Conservation (phyloP, 1,140 invertebrate species). For the Bombus confusus region DNA sequence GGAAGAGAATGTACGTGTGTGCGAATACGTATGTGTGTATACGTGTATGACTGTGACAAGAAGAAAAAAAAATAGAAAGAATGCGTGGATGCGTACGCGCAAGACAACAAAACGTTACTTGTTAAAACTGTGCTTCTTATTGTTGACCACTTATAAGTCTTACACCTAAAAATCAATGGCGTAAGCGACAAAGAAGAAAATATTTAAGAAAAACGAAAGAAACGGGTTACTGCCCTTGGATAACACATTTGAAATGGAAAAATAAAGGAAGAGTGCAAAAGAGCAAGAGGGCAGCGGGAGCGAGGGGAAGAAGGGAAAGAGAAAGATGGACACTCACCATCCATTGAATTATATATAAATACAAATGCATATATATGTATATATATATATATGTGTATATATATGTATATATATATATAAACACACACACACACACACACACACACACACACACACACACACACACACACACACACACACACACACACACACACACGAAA, state of each 20-base stretch:
- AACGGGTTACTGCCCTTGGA: conserved; percentile 22
- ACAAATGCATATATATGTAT: conserved; percentile 16
- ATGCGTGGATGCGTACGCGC: conserved; percentile 9
- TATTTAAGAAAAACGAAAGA: not conserved
- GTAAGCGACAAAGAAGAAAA: conserved; percentile 11
- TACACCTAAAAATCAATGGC: conserved; percentile 43
- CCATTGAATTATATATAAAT: conserved; percentile 54
- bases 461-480: not conserved
- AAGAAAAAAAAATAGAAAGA: not conserved
- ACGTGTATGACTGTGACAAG: not conserved
- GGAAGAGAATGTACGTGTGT: not conserved
- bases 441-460: conserved; percentile 10
- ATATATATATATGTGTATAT: not conserved
- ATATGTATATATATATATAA: conserved; percentile 16
- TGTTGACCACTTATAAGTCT: conserved; percentile 74
- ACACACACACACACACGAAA: not conserved
- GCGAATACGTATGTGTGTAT: not conserved
- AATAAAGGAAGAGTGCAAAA: not conserved
- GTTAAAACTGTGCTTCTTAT: conserved; percentile 75
- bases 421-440: not conserved
- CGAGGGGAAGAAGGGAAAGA: conserved; percentile 44
- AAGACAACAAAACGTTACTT: conserved; percentile 68
- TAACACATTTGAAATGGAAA: conserved; percentile 10
- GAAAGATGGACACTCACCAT: conserved; percentile 68
- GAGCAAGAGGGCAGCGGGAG: not conserved